Base-by-base conservation (phyloP, 30 jellyfish, hydroid and myxozoan species). In the Hydra vulgaris region DNA sequence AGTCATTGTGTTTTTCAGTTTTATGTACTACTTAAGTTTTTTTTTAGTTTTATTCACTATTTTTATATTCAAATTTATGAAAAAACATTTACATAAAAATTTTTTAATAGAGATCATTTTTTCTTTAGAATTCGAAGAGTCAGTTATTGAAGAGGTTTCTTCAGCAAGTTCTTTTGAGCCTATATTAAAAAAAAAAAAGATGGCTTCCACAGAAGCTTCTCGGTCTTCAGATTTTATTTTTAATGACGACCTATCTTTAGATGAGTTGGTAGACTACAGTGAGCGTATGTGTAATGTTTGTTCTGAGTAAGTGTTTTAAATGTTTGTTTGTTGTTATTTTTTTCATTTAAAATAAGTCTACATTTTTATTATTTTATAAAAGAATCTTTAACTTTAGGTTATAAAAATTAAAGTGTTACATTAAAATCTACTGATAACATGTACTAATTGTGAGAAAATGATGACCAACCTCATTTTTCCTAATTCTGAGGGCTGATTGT, bases 221-320 rank as follows among this genome's bases (percentile, higher is more conserved):
- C 75, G 70, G n/a, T 73, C 90, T 52, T 69, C 94, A 18, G 81
- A 25, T 21, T 68, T 82, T 12, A 86, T 76, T 19, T 86, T 74
- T 15, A 89, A 84, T 53, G 96, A 81, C 54, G 70, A 83, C 54
- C 25, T 73, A 27, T 85, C 89, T 0, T 18, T 89, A 8, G 96
- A 89, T 16, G 95, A 80, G 27, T 21, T 84, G 7, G 27, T 89
- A 17, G 95, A 89, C 74, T 78, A 66, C 25, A 89, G 78, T 81
- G 96, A 90, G 15, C 96, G 95, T 0, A 61, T 81, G 78, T 89
- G 96, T 66, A 80, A 89, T 69, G 88, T 89, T 25, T 89, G 96
- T 68, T 86, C 74, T 21, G 72, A 85, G 96, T 89, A 56, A 21
- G 89, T 80, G 18, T 21, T 0, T 0, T 40, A 15, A 7, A 20